phyloP scores from a whole-genome alignment of 1,140 invertebrate species.

The Trinorchestia longiramus region DNA sequence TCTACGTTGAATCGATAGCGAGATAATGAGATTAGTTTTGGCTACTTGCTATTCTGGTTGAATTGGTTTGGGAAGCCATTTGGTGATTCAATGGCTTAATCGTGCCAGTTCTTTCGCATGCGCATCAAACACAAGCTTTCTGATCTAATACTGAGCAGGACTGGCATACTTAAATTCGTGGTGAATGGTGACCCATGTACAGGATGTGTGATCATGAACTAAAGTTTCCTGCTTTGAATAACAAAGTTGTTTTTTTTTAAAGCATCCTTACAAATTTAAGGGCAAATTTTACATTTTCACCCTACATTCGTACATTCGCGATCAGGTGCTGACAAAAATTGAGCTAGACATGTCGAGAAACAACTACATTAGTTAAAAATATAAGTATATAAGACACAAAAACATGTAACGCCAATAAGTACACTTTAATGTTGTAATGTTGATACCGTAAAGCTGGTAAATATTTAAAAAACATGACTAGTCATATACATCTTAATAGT shows the following conservation, averaged over 20 bases:
- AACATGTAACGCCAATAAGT: too few species aligned
- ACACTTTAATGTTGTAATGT: too few species aligned
- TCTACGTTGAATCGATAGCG: not conserved
- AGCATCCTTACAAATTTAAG: not conserved
- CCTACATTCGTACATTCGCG: not conserved
- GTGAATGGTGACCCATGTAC: not conserved
- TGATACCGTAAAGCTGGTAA: too few species aligned
- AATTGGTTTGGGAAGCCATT: not conserved
- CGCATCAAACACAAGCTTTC: not conserved
- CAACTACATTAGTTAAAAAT: too few species aligned
- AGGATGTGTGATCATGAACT: not conserved
- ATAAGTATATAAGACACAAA: too few species aligned
- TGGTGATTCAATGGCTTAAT: not conserved
- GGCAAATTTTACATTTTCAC: not conserved
- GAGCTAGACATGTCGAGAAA: too few species aligned
- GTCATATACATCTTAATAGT: too few species aligned
- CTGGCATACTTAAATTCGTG: not conserved
- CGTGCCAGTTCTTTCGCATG: not conserved
- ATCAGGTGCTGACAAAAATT: not conserved
- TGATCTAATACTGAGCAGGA: not conserved
- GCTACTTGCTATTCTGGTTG: not conserved
- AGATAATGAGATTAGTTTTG: not conserved
- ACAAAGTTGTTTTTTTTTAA: not conserved
- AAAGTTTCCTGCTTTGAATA: not conserved
- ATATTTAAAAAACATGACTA: too few species aligned